Base-by-base conservation (phyloP, 2,113 vertebrate species). In the Leptosomus discolor region DNA sequence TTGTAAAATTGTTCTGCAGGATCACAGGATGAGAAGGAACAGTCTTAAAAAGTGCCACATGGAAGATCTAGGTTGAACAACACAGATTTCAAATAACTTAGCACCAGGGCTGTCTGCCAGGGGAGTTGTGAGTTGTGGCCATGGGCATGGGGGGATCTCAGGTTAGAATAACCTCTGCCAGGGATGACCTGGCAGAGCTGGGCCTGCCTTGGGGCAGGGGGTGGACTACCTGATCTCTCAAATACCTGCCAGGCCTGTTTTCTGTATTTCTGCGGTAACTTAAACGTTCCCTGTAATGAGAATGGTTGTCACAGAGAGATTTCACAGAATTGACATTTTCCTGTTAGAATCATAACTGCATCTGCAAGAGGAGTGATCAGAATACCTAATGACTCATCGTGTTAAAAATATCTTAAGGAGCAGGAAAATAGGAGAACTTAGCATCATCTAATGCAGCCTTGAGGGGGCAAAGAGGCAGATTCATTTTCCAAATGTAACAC, bases 311-410 rank as follows among this genome's bases (percentile, higher is more conserved):
- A 93, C 27, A 87, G 78, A 88, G n/a, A 93, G 57, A 77, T 94
- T 82, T 82, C 63, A 70, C 63, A 92, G 34, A 82, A 83, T 1
- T 90, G 51, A 84, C 71, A 73, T 94, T 94, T 92, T 96, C 53
- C 65, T 36, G 41, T 76, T 85, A 95, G 71, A 94, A 84, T 95
- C 90, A 51, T 90, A 78, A 70, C 75, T 89, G 67, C 74, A 88
- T 79, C 83, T 90, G 84, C 54, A 80, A 70, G 32, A 91, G 22
- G 22, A 94, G 68, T 96, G 92, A 97, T 83, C 96, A 96, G 92
- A 97, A 97, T 95, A 90, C 87, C 60, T 95, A 95, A 94, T 97
- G 96, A 97, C 30, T 96, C 91, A 94, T 61, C 14, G 77, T 36
- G 71, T 88, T 86, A 92, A 95, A 97, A 96, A 95, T 93, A 91